phyloP scores from a whole-genome alignment of 2,113 vertebrate genomes.

The Piliocolobus tephrosceles region DNA sequence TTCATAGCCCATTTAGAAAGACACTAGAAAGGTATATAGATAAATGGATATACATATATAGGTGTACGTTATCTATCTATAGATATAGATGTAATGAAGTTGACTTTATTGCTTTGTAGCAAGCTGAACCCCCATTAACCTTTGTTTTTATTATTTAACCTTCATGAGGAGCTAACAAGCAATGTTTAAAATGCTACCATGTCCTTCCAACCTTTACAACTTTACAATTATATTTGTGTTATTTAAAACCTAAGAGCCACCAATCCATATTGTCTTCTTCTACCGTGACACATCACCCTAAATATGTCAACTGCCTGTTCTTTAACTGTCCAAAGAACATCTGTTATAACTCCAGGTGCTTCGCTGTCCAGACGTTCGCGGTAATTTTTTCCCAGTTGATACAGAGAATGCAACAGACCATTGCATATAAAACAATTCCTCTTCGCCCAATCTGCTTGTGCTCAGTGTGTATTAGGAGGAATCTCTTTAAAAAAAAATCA shows the following conservation, averaged over 20 bases:
- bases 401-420: neutral
- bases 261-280: slow-evolving; percentile 55
- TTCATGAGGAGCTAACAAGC: slow-evolving; percentile 16
- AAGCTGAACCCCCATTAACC: neutral
- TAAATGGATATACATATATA: neutral
- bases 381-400: neutral
- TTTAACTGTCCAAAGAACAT: slow-evolving; percentile 76
- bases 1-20: neutral
- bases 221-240: slow-evolving; percentile 54
- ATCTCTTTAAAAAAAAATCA: neutral
- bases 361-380: slow-evolving; percentile 24
- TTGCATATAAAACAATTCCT: neutral
- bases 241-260: slow-evolving; percentile 72
- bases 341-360: slow-evolving; percentile 79
- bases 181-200: slow-evolving; percentile 8
- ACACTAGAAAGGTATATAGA: neutral
- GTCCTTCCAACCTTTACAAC: slow-evolving; percentile 48
- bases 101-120: neutral
- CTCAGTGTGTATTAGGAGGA: neutral
- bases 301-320: slow-evolving; percentile 78
- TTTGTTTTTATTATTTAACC: slow-evolving; percentile 70
- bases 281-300: slow-evolving; percentile 69
- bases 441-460: too few relatives aligned
- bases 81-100: neutral
- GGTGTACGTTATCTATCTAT: neutral